phyloP scores from a whole-genome alignment of 1,140 invertebrate species.

The Conopomorpha cramerella region DNA sequence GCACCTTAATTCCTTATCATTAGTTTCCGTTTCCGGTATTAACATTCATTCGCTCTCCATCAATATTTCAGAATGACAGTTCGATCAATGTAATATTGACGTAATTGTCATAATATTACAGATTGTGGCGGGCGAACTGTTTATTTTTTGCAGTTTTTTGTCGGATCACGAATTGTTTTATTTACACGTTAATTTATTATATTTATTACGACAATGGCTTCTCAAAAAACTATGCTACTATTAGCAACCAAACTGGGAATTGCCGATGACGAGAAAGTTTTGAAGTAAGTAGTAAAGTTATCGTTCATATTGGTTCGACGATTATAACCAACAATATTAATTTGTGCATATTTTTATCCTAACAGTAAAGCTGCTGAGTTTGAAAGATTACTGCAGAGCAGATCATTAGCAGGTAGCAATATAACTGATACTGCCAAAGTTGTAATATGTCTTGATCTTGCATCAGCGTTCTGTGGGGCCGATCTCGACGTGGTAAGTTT shows the following conservation, averaged over 20 bases:
- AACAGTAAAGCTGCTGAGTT: constrained; percentile 42
- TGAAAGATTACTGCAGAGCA: constrained; percentile 34
- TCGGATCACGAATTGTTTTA: too few relatives aligned
- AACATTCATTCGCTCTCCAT: too few relatives aligned
- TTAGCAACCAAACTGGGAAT: constrained; percentile 35
- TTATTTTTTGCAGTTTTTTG: too few relatives aligned
- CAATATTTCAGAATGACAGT: too few relatives aligned
- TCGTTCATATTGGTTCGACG: not conserved
- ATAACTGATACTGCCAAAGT: constrained; percentile 39
- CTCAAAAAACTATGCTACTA: constrained; percentile 28
- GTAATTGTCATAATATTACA: too few relatives aligned
- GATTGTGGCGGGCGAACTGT: too few relatives aligned
- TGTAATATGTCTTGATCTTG: constrained; percentile 39
- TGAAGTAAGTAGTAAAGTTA: constrained; percentile 17
- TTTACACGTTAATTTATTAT: too few relatives aligned
- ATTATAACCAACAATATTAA: constrained; percentile 2
- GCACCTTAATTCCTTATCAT: too few relatives aligned
- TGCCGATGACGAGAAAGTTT: constrained; percentile 31
- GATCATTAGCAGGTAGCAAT: constrained; percentile 24
- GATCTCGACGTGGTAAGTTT: constrained; percentile 31
- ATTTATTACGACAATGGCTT: not conserved
- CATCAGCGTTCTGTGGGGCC: constrained; percentile 17
- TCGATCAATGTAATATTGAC: too few relatives aligned
- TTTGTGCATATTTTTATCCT: constrained; percentile 5
- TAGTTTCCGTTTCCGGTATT: too few relatives aligned